Percentiles rank a stretch among this genome's conserved stretches.
Conservation (phyloP, 1,140 invertebrate genomes). For the Cotesia vestalis region DNA sequence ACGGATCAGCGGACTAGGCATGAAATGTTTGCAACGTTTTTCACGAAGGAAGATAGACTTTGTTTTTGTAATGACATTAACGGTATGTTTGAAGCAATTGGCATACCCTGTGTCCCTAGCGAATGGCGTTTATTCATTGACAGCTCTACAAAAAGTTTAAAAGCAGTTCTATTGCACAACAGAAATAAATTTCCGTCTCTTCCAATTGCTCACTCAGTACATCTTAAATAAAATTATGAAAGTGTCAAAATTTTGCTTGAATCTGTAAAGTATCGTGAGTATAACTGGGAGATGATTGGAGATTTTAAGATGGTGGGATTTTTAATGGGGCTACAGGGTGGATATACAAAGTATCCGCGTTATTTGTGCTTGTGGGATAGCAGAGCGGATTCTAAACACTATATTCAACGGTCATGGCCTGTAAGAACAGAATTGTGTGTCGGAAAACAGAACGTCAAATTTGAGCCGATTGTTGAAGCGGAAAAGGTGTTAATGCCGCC, state of each 20-base stretch:
- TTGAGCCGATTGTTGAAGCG: no score
- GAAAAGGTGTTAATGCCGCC: background rate
- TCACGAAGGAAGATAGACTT: no score
- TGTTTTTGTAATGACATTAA: no score
- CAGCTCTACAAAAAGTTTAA: conserved; percentile 13
- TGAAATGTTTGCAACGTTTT: no score
- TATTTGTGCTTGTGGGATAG: conserved; percentile 63
- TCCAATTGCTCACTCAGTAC: conserved; percentile 48
- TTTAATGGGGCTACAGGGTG: conserved; percentile 56
- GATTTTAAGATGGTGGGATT: conserved; percentile 58
- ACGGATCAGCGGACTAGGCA: no score
- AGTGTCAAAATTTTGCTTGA: conserved; percentile 50
- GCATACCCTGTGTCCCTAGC: background rate
- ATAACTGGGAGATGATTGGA: conserved; percentile 53
- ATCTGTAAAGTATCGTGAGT: conserved; percentile 48
- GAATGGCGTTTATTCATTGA: conserved; percentile 19
- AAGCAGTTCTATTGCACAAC: conserved; percentile 41
- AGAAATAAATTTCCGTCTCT: conserved; percentile 52
- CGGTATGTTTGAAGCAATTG: background rate
- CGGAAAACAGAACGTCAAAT: no score
- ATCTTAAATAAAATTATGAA: conserved; percentile 53
- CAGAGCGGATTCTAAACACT: conserved; percentile 52
- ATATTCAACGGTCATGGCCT: conserved; percentile 48
- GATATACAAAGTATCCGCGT: conserved; percentile 61
- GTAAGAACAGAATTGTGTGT: background rate